A percentile compares a stretch with the other conserved stretches of the same genome.
These are phyloP conservation scores for Machaerirhynchus nigripectus DNA, from an alignment of 2,113 vertebrate genomes.

Conservation along the genomic window DNA sequence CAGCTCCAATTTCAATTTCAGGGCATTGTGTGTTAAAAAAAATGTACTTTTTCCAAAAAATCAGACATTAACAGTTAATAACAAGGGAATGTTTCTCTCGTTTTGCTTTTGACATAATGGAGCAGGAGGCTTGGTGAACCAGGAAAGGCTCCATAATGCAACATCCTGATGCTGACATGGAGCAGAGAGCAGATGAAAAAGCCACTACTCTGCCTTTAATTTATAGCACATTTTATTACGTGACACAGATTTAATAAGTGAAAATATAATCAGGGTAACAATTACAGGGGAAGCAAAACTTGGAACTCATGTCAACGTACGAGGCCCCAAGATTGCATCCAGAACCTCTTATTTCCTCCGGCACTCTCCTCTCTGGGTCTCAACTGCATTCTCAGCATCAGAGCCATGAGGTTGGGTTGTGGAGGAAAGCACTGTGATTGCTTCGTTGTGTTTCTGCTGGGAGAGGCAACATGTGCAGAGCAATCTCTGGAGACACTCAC, in stretches of 20 bases:
- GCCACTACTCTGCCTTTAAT: background rate
- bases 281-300: background rate
- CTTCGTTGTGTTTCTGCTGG: background rate
- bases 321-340: background rate
- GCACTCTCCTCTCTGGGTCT: background rate
- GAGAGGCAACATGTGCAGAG: background rate
- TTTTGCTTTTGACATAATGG: background rate
- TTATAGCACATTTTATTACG: constrained; percentile 21
- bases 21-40: background rate
- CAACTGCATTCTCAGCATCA: background rate
- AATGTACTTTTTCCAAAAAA: background rate
- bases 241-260: constrained; percentile 17
- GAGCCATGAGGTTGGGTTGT: background rate
- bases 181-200: constrained; percentile 9
- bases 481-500: background rate
- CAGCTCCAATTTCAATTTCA: background rate
- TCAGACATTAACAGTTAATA: constrained; percentile 23
- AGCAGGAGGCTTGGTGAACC: background rate
- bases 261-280: constrained; percentile 39
- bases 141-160: background rate
- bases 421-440: background rate
- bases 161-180: background rate
- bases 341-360: background rate
- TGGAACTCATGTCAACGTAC: background rate
- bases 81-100: background rate